phyloP scores from a whole-genome alignment of 2,113 vertebrate genomes.

The Scomber scombrus region DNA sequence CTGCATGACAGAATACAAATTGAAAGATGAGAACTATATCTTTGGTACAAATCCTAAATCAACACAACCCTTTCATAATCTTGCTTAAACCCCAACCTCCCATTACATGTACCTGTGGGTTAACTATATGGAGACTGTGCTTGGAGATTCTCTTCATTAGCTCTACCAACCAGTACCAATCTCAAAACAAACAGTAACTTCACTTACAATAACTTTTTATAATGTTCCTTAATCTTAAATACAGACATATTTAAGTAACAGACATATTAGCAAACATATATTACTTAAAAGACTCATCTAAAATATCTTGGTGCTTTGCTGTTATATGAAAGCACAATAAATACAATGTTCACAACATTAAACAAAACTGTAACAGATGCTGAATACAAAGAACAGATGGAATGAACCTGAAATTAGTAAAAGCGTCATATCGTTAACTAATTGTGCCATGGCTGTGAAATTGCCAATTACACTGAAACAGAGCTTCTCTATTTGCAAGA shows the following conservation, averaged over 20 bases:
- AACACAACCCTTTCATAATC: conserved; percentile 28
- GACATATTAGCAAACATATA: neutral
- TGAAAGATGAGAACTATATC: conserved; percentile 22
- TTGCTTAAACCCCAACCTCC: neutral
- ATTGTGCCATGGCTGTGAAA: neutral
- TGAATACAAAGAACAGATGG: conserved; percentile 17
- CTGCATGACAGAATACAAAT: conserved; percentile 5
- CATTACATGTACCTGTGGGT: neutral
- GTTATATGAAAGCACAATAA: conserved; percentile 16
- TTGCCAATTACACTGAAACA: conserved; percentile 7
- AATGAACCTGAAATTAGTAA: conserved; percentile 30
- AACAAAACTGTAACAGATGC: conserved; percentile 20
- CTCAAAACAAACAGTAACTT: conserved; percentile 15
- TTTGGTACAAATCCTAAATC: conserved; percentile 33
- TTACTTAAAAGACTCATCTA: conserved; percentile 38
- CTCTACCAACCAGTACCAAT: neutral
- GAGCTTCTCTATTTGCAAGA: conserved; percentile 1
- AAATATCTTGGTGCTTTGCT: conserved; percentile 21
- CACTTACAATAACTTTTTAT: conserved; percentile 9
- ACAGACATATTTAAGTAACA: conserved; percentile 3
- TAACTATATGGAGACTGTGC: conserved; percentile 12
- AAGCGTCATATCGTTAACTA: neutral
- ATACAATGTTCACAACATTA: conserved; percentile 15
- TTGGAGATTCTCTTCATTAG: neutral
- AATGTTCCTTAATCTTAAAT: conserved; percentile 15